Conservation (phyloP, 2,113 vertebrate species). For the Axis porcinus region DNA sequence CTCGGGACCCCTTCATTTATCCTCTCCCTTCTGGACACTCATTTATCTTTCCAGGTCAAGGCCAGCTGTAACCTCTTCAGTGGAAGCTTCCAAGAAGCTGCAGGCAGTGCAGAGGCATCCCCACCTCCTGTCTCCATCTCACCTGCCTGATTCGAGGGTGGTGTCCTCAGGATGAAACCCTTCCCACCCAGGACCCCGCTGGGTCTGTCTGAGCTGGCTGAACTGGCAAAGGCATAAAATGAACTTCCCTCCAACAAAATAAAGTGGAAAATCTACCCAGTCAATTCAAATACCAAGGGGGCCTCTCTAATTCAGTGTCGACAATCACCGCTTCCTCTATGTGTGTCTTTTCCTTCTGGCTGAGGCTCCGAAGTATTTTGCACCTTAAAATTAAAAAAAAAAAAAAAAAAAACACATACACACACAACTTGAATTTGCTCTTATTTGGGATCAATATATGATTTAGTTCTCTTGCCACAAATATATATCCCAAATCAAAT, state of each 20-base stretch:
- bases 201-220: not conserved
- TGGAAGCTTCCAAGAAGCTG: not conserved
- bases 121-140: accelerated
- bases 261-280: not conserved
- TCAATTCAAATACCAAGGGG: not conserved
- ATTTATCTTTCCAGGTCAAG: not conserved
- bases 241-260: not conserved
- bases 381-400: too few species aligned
- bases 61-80: not conserved
- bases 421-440: not conserved
- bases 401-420: not conserved
- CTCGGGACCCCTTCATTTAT: accelerated
- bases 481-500: not conserved
- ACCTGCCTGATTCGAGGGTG: accelerated
- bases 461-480: not conserved
- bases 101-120: not conserved
- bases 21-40: accelerated
- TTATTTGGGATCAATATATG: not conserved
- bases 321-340: accelerated
- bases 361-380: not conserved
- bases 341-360: not conserved
- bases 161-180: accelerated
- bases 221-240: not conserved
- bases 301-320: not conserved
- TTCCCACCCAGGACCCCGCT: accelerated